These are phyloP conservation scores for Patella caerulea DNA, from an alignment of 2,888 invertebrate genomes.

Conservation along the genomic window DNA sequence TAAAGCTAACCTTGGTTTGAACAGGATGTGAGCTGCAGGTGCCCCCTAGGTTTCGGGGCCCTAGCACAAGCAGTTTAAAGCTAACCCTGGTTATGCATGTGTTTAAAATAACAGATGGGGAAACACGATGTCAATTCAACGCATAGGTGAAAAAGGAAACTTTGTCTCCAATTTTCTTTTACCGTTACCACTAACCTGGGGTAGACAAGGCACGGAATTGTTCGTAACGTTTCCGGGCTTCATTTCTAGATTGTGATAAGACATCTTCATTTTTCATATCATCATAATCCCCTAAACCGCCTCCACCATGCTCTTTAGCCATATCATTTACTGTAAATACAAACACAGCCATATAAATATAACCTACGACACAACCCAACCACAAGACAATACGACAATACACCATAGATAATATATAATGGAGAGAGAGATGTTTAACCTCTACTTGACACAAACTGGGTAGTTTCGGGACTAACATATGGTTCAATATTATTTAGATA, in stretches of 20 bases:
- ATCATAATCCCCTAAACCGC: slow-evolving; percentile 27
- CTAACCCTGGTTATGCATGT: not conserved
- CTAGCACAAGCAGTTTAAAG: not conserved
- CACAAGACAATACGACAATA: not conserved
- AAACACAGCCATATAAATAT: not conserved
- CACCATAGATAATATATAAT: not conserved
- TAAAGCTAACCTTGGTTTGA: no score
- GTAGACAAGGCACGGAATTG: slow-evolving; percentile 55
- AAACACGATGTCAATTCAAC: no score
- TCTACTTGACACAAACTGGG: no score
- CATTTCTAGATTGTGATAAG: slow-evolving; percentile 54
- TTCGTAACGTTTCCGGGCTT: slow-evolving; percentile 58
- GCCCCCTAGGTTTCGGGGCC: not conserved
- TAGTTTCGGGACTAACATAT: no score
- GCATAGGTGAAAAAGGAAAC: no score
- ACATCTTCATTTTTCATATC: slow-evolving; percentile 47
- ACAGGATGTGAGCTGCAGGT: no score
- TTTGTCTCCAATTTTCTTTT: no score
- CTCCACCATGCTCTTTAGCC: slow-evolving; percentile 53
- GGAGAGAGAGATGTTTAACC: no score
- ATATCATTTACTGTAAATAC: slow-evolving; percentile 56
- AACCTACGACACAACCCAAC: not conserved
- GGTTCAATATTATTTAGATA: no score
- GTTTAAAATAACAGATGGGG: no score
- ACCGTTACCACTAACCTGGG: not conserved